Conservation (phyloP, 2,797 vertebrate genomes). For the Neopelma chrysocephalum region DNA sequence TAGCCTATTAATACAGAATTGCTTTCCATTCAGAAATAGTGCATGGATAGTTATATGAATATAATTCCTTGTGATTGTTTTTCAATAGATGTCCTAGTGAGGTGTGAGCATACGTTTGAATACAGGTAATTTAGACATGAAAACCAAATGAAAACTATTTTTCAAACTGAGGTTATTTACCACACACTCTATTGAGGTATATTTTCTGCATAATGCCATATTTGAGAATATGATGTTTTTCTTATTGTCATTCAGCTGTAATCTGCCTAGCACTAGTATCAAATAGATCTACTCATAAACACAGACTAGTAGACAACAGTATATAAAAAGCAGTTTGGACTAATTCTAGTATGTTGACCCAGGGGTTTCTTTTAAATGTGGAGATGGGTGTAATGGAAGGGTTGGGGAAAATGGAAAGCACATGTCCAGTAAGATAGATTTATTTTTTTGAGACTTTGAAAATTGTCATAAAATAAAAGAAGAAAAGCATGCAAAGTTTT, state of each 20-base stretch:
- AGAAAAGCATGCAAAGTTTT: not conserved
- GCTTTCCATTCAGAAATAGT: not conserved
- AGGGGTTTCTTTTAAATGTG: not conserved
- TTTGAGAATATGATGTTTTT: not conserved
- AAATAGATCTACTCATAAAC: not conserved
- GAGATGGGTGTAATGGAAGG: not conserved
- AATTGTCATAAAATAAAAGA: not conserved
- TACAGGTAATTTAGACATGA: not conserved
- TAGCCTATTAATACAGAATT: not conserved
- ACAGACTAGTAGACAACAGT: not conserved
- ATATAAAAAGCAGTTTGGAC: not conserved
- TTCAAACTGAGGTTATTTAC: not conserved
- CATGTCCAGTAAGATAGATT: not conserved
- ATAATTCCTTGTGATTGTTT: not conserved
- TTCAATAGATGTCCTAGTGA: not conserved
- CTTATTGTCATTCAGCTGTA: not conserved
- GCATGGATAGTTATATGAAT: not conserved
- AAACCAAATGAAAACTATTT: not conserved
- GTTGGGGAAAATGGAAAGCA: not conserved
- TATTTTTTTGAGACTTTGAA: not conserved
- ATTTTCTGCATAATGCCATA: not conserved
- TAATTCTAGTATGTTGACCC: not conserved
- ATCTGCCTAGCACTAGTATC: not conserved
- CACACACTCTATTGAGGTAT: not conserved
- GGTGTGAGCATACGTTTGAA: not conserved